Evolutionary conservation across 2,113 vertebrate species (phyloP).

Genomic region (Casuarius casuarius): DNA sequence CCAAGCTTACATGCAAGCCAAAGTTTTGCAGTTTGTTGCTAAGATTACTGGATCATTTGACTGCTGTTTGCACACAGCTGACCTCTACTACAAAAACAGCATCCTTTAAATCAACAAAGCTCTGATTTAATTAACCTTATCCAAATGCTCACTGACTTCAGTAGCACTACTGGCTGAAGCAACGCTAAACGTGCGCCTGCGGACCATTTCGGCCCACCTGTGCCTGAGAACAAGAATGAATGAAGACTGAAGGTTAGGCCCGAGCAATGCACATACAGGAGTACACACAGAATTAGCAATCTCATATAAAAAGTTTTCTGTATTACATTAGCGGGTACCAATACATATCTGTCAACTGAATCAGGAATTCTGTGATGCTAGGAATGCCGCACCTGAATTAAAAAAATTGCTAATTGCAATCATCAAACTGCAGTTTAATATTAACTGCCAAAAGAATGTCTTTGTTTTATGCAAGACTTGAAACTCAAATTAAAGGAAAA

Average conservation of each 20-base stretch:
- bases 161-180: background rate
- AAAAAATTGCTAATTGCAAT: background rate
- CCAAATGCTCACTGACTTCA: background rate
- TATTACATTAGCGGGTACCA: background rate
- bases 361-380: background rate
- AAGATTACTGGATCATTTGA: background rate
- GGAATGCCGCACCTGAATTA: background rate
- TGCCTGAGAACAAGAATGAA: background rate
- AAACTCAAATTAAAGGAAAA: background rate
- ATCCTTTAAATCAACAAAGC: background rate
- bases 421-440: background rate
- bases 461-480: background rate
- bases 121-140: background rate
- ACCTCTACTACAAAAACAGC: background rate
- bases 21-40: background rate
- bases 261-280: background rate
- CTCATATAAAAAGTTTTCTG: background rate
- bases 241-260: background rate
- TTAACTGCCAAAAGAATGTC: background rate
- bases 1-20: background rate
- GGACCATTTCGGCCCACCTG: fast-evolving
- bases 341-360: background rate
- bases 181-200: background rate
- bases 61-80: background rate
- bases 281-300: background rate